Evolutionary conservation across 2,113 vertebrate genomes (phyloP), one percentile per base, ranked within the genome.

Genomic region (Poeciliopsis retropinna): DNA sequence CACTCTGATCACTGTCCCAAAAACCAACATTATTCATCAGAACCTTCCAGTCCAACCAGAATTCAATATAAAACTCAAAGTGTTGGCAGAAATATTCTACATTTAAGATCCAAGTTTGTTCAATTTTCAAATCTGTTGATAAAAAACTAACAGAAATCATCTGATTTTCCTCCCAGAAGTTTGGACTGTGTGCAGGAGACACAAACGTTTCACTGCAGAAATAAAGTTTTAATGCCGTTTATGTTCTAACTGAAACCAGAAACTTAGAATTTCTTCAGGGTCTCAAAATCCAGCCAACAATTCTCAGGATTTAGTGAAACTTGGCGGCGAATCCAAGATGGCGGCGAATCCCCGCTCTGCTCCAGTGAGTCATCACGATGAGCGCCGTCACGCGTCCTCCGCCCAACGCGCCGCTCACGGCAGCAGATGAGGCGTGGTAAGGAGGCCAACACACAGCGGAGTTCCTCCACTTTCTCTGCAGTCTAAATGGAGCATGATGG

Each of bases 401-500:
- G 1, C 61, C 31, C 76, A 0, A 27, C 44, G 37, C 70, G 17
- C 28, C 19, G 31, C 72, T 72, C 73, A 62, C 83, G 67, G 81
- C 78, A 80, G 75, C 39, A 41, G 85, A 82, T 70, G 73, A 83
- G 76, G 44, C 60, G 27, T 60, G 6, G 82, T 82, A 92, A 92
- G 76, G 85, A 91, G 91, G 90, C 85, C 91, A 91, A 82, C 78
- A 86, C 92, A 87, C 90, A 84, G 83, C 9, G 80, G 86, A 92
- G 47, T 69, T 84, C 77, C 81, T 88, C 87, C 84, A 89, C 87
- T 92, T 86, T 85, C 80, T 89, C 81, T 71, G 27, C 31, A 73
- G 70, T 90, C 88, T 93, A 92, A 92, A 88, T 91, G 83, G 76
- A 92, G 86, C 82, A 22, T 84, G 86, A 73, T 73, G 83, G 85